These are phyloP conservation scores for Corythaeola cristata DNA, from an alignment of 2,113 vertebrate genomes.

Conservation along the genomic window DNA sequence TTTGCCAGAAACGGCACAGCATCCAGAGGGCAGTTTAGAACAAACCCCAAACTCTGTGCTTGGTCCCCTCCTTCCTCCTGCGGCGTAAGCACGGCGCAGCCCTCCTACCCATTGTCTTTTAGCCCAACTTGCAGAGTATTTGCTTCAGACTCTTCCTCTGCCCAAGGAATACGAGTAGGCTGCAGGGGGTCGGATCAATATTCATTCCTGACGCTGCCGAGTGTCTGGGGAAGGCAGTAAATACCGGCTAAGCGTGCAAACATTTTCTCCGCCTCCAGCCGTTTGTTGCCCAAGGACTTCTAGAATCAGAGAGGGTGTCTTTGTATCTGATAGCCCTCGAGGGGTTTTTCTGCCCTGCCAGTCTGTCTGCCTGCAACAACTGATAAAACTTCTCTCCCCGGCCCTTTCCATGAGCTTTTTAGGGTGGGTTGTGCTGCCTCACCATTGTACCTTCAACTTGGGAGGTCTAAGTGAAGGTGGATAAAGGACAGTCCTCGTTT, in stretches of 20 bases:
- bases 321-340: neutral
- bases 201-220: neutral
- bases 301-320: neutral
- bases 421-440: accelerated
- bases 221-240: neutral
- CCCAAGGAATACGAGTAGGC: accelerated
- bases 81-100: accelerated
- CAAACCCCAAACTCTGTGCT: too few species aligned
- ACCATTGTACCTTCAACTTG: accelerated
- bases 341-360: neutral
- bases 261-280: neutral
- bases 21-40: neutral
- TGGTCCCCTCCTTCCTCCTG: neutral
- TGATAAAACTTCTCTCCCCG: neutral
- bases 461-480: neutral
- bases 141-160: neutral
- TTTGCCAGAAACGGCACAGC: neutral
- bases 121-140: accelerated
- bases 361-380: neutral
- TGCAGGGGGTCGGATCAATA: accelerated
- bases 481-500: neutral
- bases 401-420: neutral
- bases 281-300: neutral
- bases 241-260: accelerated
- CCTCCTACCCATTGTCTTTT: neutral